Base-by-base conservation (phyloP, 2,888 invertebrate genomes). In the Dolichopus griseipennis region DNA sequence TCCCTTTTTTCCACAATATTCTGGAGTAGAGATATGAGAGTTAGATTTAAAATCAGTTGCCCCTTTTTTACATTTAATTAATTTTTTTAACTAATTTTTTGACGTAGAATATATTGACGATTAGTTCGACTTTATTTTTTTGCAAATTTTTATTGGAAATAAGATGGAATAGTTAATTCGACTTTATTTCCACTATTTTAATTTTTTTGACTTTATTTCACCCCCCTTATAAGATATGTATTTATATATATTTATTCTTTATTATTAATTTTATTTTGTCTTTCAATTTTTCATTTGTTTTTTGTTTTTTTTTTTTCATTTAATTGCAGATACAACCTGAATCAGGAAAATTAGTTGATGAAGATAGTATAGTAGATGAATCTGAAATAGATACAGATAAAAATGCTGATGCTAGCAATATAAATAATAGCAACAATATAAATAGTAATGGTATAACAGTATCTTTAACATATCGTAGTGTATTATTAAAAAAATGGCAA, bases 401-500 rank as follows among this genome's bases (percentile, higher is more conserved):
- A 72, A 78, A 76, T 69, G 71, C 69, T 21, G 76, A 71, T 20
- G 69, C 72, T 33, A 73, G 20, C 8, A 66, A 70, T 20, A 41
- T 62, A 8, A 66, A 34, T 67, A 69, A 69, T 18, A 70, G 70
- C 18, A 74, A 74, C 20, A 75, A 76, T 72, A 77, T 76, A 5
- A 72, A 73, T 65, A 77, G 78, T 68, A 76, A 75, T 72, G 80
- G 79, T 71, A 77, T 81, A 69, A 76, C 78, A 66, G 74, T 75
- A 65, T 71, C 75, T 65, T 77, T 78, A 73, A 81, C 81, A 73
- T 82, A 82, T 76, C 80, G 80, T 71, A 79, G 75, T 63, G 70
- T 73, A 41, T 82, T 83, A 69, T 77, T 93, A 65, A 86, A 86
- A 74, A 83, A 86, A 75, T 95, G 94, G 94, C 83, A 86, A 72